Percentiles rank a stretch among this genome's conserved stretches.
Conservation (phyloP, 1,140 invertebrate genomes). For the Gryllus bimaculatus region DNA sequence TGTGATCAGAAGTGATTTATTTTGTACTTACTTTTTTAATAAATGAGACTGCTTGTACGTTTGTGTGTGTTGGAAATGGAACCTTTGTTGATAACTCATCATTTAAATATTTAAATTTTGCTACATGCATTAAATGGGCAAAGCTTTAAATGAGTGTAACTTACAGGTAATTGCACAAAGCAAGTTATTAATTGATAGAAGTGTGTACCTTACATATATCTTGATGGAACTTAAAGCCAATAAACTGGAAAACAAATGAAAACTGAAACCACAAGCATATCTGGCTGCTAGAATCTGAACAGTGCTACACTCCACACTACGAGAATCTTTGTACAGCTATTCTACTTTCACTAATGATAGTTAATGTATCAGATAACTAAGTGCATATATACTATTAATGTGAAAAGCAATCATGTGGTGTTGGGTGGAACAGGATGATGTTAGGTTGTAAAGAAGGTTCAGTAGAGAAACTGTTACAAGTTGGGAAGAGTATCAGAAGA, state of each 20-base stretch:
- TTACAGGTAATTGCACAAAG: not conserved
- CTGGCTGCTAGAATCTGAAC: not conserved
- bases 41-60: too few species aligned
- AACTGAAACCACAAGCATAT: not conserved
- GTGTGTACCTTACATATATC: not conserved
- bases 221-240: not conserved
- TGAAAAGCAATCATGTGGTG: not conserved
- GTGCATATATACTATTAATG: not conserved
- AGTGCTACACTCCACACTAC: not conserved
- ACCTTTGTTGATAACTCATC: too few species aligned
- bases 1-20: too few species aligned
- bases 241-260: not conserved
- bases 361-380: conserved; percentile 3
- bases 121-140: not conserved
- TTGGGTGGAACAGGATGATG: not conserved
- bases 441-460: not conserved
- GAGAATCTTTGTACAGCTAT: conserved; percentile 4
- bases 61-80: too few species aligned
- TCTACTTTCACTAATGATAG: not conserved
- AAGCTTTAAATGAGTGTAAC: not conserved
- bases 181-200: not conserved
- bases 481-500: not conserved
- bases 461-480: not conserved
- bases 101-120: too few species aligned
- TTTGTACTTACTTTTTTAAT: too few species aligned